Percentiles rank a stretch among this genome's conserved stretches.
phyloP scores from a whole-genome alignment of 1,140 invertebrate species.

The Apocrypta bakeri region DNA sequence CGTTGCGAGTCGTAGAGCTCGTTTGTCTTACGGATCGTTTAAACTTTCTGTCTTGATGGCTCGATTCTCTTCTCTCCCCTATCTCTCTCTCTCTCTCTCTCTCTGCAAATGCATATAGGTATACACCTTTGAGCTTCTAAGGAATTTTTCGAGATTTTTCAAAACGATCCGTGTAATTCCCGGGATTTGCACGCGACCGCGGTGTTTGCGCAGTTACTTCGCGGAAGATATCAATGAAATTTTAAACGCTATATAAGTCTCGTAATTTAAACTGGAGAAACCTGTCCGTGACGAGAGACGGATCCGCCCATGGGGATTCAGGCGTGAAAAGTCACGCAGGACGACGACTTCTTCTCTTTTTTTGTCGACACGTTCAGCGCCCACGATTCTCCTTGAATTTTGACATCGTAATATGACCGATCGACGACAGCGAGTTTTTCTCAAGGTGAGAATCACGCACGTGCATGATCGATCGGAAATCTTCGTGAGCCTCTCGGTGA shows the following conservation, averaged over 20 bases:
- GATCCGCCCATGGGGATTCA: constrained; percentile 47
- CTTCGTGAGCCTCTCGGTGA: constrained; percentile 60
- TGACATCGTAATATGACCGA: constrained; percentile 58
- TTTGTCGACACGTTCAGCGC: constrained; percentile 58
- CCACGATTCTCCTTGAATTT: not conserved
- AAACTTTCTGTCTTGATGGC: constrained; percentile 62
- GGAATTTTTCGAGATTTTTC: not conserved
- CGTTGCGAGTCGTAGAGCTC: constrained; percentile 53
- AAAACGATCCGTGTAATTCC: constrained; percentile 14
- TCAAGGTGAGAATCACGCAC: constrained; percentile 54
- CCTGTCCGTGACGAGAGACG: constrained; percentile 52
- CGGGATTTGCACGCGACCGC: not conserved
- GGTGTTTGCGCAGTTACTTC: not conserved
- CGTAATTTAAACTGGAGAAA: constrained; percentile 33
- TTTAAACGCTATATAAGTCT: not conserved
- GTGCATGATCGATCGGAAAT: constrained; percentile 68
- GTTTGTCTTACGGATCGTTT: constrained; percentile 64
- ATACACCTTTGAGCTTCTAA: too few relatives aligned
- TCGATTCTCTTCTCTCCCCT: too few relatives aligned
- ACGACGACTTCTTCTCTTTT: constrained; percentile 56
- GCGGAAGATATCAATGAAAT: not conserved
- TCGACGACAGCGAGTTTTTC: constrained; percentile 56
- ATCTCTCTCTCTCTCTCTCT: too few relatives aligned
- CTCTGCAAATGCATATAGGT: too few relatives aligned
- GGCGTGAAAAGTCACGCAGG: constrained; percentile 48